Conservation (phyloP, 2,113 vertebrate genomes). For the Trogon surrucura region DNA sequence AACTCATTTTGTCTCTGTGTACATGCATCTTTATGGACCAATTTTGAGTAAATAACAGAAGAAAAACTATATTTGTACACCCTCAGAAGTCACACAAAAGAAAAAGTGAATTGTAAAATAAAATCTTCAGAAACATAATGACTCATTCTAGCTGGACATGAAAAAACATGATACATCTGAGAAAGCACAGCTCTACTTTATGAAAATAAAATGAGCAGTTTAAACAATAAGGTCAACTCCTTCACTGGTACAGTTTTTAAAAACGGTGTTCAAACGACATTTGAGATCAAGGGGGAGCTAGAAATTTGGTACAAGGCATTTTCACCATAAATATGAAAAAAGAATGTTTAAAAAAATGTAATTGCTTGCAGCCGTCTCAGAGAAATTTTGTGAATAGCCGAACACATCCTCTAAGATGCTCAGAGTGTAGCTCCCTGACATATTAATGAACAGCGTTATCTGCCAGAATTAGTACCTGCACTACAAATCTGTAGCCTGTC, state of each 20-base stretch:
- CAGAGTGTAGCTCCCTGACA: not conserved
- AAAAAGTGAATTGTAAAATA: not conserved
- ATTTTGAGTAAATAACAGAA: not conserved
- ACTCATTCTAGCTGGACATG: not conserved
- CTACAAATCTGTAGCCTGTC: slow-evolving; percentile 1
- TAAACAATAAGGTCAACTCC: not conserved
- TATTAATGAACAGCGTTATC: not conserved
- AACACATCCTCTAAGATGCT: not conserved
- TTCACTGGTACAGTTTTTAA: not conserved
- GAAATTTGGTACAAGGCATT: not conserved
- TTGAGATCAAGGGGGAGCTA: not conserved
- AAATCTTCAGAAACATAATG: not conserved
- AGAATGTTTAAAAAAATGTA: not conserved
- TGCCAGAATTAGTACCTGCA: not conserved
- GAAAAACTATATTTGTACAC: not conserved
- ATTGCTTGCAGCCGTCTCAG: not conserved
- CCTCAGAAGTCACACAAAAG: not conserved
- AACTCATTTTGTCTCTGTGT: not conserved
- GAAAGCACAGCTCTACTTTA: not conserved
- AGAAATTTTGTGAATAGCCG: not conserved
- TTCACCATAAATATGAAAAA: not conserved
- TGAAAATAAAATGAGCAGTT: not conserved
- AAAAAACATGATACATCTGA: not conserved
- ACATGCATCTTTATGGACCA: not conserved
- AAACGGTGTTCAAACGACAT: not conserved